Evolutionary conservation across 2,888 invertebrate species (phyloP), one percentile per base, ranked within the genome.

Genomic region (Hypomecis punctinalis): DNA sequence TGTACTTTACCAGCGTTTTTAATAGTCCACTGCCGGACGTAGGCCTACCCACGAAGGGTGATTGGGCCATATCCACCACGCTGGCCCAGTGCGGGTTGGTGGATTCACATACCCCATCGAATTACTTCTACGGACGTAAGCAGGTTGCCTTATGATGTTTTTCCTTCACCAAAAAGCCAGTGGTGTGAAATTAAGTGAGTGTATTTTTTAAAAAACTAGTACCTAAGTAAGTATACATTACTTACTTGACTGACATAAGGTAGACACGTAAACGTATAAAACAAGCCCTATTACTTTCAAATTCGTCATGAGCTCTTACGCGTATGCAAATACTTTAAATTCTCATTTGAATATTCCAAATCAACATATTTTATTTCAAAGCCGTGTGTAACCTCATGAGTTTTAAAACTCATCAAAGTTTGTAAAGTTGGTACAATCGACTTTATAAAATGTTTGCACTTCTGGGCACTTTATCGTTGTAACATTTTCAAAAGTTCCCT

Each of bases 401-500:
- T 66, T 68, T 65, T 66, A 66, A 61, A 66, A 66, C 61, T 69
- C 64, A 66, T 69, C 66, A 69, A 64, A 69, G 59, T 66, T 68
- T 45, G 58, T 45, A 11, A 59, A 64, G 59, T 55, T 45, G n/a
- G 58, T 59, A 59, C 59, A 59, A 59, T 64, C 49, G 46, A 60
- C 59, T 60, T 60, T 35, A 46, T 52, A 56, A 49, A 47, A 35
- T 60, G 33, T 46, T 40, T 51, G 5, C 3, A 43, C 60, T 8
- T 39, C 46, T 51, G 13, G 11, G 2, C 9, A 35, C 60, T 51
- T 46, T 64, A n/a, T 40, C 64, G 35, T 23, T 36, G n/a, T 51
- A 55, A 37, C 5, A 35, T 52, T 45, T 62, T 9, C 6, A 39
- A 35, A 0, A 5, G 0, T 40, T 35, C 5, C 8, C 6, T 46